Percentiles rank a stretch among this genome's conserved stretches.
Conservation (phyloP, 1,140 invertebrate genomes). For the Drosophila chauvacae region DNA sequence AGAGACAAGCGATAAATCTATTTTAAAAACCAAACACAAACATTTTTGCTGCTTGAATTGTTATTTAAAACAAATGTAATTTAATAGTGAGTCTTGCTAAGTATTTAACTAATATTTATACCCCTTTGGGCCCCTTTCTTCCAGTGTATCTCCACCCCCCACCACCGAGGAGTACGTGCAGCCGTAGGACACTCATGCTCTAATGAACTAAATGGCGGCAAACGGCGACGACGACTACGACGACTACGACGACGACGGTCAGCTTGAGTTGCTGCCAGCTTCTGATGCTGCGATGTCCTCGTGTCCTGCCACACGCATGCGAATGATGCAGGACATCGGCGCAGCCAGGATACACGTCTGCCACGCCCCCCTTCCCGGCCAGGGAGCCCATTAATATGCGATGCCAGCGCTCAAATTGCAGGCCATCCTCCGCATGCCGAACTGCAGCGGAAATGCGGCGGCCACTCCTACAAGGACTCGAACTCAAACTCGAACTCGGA, state of each 20-base stretch:
- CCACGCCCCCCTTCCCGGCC: constrained; percentile 28
- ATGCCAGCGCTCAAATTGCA: constrained; percentile 77
- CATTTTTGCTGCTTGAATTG: background rate
- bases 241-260: constrained; percentile 27
- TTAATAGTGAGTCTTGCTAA: no score
- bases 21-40: background rate
- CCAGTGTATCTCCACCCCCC: background rate
- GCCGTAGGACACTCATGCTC: constrained; percentile 72
- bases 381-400: constrained; percentile 70
- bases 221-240: constrained; percentile 41
- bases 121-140: background rate
- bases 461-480: constrained; percentile 40
- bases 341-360: constrained; percentile 1
- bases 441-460: constrained; percentile 74
- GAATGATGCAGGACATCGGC: constrained; percentile 36
- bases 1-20: no score
- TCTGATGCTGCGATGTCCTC: constrained; percentile 25
- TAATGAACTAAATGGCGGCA: constrained; percentile 79
- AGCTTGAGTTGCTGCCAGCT: constrained; percentile 32
- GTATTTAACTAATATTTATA: no score
- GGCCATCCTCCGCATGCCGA: constrained; percentile 63
- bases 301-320: constrained; percentile 61
- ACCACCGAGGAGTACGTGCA: constrained; percentile 58
- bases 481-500: background rate
- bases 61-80: background rate